phyloP scores from a whole-genome alignment of 1,140 invertebrate species.

The Drosophila nasuta region DNA sequence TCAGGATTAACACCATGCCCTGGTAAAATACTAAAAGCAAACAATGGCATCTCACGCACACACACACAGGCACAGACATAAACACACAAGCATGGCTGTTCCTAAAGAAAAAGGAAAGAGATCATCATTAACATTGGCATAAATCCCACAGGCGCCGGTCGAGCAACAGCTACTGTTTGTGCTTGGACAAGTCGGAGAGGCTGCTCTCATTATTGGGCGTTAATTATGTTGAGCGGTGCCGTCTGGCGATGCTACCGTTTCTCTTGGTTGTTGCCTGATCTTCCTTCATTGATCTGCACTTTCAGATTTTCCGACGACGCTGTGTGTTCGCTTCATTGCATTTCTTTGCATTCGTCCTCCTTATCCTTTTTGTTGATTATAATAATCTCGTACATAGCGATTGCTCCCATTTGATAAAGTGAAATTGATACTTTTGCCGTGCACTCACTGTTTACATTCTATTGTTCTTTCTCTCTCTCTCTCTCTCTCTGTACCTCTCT shows the following conservation, averaged over 20 bases:
- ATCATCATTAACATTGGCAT: constrained; percentile 76
- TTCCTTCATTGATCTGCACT: constrained; percentile 56
- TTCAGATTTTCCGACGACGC: constrained; percentile 58
- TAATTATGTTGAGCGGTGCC: constrained; percentile 68
- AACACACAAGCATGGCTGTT: constrained; percentile 17
- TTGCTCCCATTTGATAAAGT: constrained; percentile 69
- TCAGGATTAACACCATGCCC: constrained; percentile 63
- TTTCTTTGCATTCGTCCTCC: constrained; percentile 38
- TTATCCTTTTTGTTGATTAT: constrained; percentile 64
- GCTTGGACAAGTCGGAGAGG: constrained; percentile 21
- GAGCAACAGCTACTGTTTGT: constrained; percentile 38
- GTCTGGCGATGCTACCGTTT: constrained; percentile 39
- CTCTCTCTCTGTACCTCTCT: no score
- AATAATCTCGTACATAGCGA: constrained; percentile 65
- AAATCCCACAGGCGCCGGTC: constrained; percentile 70
- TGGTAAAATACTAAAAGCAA: constrained; percentile 21
- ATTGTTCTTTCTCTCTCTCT: background rate
- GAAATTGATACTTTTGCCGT: constrained; percentile 72
- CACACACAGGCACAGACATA: constrained; percentile 11
- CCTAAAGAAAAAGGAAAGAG: constrained; percentile 12
- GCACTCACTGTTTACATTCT: constrained; percentile 2
- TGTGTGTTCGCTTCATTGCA: constrained; percentile 55
- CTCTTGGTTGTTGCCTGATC: constrained; percentile 9
- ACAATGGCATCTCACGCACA: constrained; percentile 25
- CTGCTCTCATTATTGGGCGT: constrained; percentile 63